Evolutionary conservation across 2,797 vertebrate species (phyloP), one percentile per base, ranked within the genome.

Genomic region (Manis javanica): DNA sequence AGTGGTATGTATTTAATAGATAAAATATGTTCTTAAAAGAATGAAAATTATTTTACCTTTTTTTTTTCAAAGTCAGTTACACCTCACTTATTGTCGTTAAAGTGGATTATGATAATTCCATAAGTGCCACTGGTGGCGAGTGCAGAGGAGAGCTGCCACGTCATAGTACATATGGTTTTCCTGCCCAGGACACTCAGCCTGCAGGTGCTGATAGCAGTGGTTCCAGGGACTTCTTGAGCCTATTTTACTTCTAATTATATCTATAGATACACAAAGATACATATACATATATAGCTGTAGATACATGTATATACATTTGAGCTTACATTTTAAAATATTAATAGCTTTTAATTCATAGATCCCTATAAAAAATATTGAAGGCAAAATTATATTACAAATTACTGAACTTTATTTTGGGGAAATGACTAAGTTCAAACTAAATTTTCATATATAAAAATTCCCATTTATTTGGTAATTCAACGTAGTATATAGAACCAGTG

Each of bases 1-100:
- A 99, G 99, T 98, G 99, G 99, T 99, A 98, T 90, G 98, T 97
- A 96, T 97, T 96, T 42, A 77, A 96, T 78, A 55, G 4, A 2
- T 21, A 37, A 71, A 1, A 51, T 34, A 5, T 8, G 4, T 85
- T 87, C 34, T 93, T 96, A 91, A 81, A 84, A 24, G 83, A 61
- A 95, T 89, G 85, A 89, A 87, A 95, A 74, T 79, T 64, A 18
- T n/a, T 90, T 91, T 66, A 57, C 39, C 94, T 87, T 34, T 88
- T 46, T 46, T 46, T 46, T 11, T 15, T 42, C 66, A 74, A 94
- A 29, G 8, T 74, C 21, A 34, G 21, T 79, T 66, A 59, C 2
- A 59, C 1, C 18, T 75, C 12, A 53, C 79, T 79, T 81, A 61
- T 26, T 94, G 39, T 53, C 11, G 68, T 46, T 87, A 46, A 72